These are phyloP conservation scores for Ascidia mentula DNA, from an alignment of 23 tunicate species.

Conservation along the genomic window DNA sequence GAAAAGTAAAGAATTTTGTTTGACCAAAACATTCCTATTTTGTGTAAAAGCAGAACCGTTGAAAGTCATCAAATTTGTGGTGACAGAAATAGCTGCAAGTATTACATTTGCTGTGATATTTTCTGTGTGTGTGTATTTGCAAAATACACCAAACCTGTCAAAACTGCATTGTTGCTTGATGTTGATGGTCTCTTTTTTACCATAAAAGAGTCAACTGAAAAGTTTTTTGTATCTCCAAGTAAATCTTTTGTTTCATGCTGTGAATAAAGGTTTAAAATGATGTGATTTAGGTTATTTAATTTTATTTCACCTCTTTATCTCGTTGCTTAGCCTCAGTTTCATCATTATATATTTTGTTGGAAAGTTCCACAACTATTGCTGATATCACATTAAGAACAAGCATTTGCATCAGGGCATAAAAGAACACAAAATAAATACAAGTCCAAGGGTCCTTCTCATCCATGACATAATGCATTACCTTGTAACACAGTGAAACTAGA, in stretches of 20 bases:
- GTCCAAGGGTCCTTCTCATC: conserved; percentile 54
- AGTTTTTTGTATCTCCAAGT: neutral
- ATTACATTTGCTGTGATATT: neutral
- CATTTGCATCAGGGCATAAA: conserved; percentile 92
- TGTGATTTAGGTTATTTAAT: too few species aligned
- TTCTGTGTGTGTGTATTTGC: neutral
- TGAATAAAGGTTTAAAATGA: neutral
- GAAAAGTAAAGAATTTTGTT: too few species aligned
- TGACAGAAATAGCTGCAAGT: neutral
- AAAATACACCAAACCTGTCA: neutral
- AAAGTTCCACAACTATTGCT: conserved; percentile 79
- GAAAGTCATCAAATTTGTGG: neutral
- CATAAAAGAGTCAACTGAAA: neutral
- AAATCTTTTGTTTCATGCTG: too few species aligned
- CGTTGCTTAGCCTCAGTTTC: conserved; percentile 70
- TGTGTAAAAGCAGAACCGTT: neutral
- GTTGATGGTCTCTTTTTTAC: neutral
- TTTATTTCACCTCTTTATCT: conserved; percentile 53
- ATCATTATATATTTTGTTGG: conserved; percentile 67
- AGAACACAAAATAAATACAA: conserved; percentile 71
- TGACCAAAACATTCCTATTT: too few species aligned
- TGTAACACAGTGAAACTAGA: too few species aligned
- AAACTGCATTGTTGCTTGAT: neutral
- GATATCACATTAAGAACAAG: conserved; percentile 80
- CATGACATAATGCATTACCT: conserved; percentile 90